Evolutionary conservation across 2,113 vertebrate species (phyloP), one percentile per base, ranked within the genome.

Genomic region (Tetraodon nigroviridis): DNA sequence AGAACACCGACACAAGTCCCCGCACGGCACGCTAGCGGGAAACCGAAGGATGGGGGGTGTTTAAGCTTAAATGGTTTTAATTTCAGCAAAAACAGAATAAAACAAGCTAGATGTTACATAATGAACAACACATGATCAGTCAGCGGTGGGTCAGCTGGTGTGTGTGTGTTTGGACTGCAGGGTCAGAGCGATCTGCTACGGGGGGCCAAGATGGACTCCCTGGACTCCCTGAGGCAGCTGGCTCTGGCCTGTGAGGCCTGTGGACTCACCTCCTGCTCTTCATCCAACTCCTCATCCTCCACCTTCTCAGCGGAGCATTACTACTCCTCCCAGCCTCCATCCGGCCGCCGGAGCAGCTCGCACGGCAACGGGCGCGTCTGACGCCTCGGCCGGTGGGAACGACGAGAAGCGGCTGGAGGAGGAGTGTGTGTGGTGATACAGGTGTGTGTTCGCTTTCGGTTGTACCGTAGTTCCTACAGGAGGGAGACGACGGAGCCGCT

Each of bases 171-270:
- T 81, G 49, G 55, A 45, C 60, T 76, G 50, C 73, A 98, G 97
- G 97, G 97, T 56, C 97, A 99, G 87, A 92, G 92, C 22, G 96
- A 99, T 73, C 90, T 99, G 73, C 59, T 99, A 79, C 96, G 93
- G 24, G 93, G 91, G 0, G 97, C 97, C 49, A 98, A 94, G 91
- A 90, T 90, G 0, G 96, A 98, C 71, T 92, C 94, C 32, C 55
- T 95, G 80, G 97, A 99, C 52, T 93, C 94, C 65, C 90, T 99
- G 89, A 92, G 95, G 84, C 96, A 99, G 89, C 91, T 98, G 80
- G 93, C 96, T 46, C 86, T 96, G 88, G 97, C 95, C 0, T 95
- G 94, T 32, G 88, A 94, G 75, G 93, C 94, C 0, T 96, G 93
- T 0, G 95, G 95, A 62, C 90, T 98, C 83, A 91, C 91, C 49